Percentiles rank a stretch among this genome's conserved stretches.
Conservation (phyloP, 2,888 invertebrate species). For the Tinea trinotella region DNA sequence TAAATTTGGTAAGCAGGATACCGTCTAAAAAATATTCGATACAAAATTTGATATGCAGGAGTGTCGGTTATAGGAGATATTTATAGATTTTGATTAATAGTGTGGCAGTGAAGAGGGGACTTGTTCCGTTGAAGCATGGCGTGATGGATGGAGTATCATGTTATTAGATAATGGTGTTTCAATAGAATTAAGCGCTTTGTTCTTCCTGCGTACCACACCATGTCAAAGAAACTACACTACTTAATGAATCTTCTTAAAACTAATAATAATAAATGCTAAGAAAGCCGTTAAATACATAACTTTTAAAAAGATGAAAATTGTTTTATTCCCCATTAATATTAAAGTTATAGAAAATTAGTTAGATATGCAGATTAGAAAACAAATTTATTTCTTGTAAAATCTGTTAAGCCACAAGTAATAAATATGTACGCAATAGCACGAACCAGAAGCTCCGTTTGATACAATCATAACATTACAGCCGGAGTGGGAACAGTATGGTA, state of each 20-base stretch:
- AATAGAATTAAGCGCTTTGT: slow-evolving; percentile 67
- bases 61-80: slow-evolving; percentile 38
- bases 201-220: slow-evolving; percentile 39
- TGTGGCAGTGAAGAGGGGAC: slow-evolving; percentile 54
- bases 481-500: slow-evolving; percentile 2
- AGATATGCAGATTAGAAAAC: too few species aligned
- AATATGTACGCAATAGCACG: neutral
- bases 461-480: neutral
- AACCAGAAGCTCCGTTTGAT: neutral
- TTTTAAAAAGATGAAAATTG: neutral
- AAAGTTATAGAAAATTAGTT: too few species aligned
- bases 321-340: too few species aligned
- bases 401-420: too few species aligned
- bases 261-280: neutral
- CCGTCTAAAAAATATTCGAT: slow-evolving; percentile 22
- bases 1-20: slow-evolving; percentile 16
- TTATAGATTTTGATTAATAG: slow-evolving; percentile 70
- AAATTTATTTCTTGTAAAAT: too few species aligned
- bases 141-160: slow-evolving; percentile 58
- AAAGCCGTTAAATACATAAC: neutral
- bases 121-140: slow-evolving; percentile 29
- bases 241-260: neutral
- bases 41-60: slow-evolving; percentile 51
- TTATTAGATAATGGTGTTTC: slow-evolving; percentile 70
- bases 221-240: slow-evolving; percentile 7